These are phyloP conservation scores for Balearica regulorum DNA, from an alignment of 2,797 vertebrate species.

Conservation along the genomic window DNA sequence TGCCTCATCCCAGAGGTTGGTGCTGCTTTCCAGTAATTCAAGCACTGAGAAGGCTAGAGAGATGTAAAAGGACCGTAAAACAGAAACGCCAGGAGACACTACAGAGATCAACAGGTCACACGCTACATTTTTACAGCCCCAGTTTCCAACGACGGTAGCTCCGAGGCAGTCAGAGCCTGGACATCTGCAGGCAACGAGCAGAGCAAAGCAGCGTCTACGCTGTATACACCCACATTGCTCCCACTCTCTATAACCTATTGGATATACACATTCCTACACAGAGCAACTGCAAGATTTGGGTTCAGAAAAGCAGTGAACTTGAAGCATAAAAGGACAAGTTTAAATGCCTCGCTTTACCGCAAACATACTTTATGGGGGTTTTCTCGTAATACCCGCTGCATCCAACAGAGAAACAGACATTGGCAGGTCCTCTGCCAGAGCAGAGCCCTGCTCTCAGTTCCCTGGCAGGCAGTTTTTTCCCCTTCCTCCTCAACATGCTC, in stretches of 20 bases:
- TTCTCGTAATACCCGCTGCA: not conserved
- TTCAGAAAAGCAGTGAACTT: not conserved
- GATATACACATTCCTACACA: rapidly evolving
- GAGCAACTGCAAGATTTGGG: not conserved
- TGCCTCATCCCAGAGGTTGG: not conserved
- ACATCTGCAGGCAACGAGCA: not conserved
- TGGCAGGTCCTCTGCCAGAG: not conserved
- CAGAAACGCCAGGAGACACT: not conserved
- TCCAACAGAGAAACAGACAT: not conserved
- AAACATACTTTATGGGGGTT: rapidly evolving
- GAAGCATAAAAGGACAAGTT: not conserved
- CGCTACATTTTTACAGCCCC: not conserved
- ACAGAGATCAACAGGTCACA: not conserved
- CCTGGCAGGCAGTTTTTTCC: not conserved
- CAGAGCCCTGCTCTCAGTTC: not conserved
- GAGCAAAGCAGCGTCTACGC: rapidly evolving
- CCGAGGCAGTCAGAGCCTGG: not conserved
- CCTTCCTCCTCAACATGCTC: not conserved
- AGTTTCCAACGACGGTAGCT: not conserved
- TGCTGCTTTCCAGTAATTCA: not conserved
- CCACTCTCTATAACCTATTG: not conserved
- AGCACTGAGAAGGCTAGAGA: not conserved
- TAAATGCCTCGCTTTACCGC: not conserved
- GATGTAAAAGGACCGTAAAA: not conserved
- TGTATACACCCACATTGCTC: not conserved